Evolutionary conservation across 2,113 vertebrate species (phyloP).

Genomic region (Mungos mungo): DNA sequence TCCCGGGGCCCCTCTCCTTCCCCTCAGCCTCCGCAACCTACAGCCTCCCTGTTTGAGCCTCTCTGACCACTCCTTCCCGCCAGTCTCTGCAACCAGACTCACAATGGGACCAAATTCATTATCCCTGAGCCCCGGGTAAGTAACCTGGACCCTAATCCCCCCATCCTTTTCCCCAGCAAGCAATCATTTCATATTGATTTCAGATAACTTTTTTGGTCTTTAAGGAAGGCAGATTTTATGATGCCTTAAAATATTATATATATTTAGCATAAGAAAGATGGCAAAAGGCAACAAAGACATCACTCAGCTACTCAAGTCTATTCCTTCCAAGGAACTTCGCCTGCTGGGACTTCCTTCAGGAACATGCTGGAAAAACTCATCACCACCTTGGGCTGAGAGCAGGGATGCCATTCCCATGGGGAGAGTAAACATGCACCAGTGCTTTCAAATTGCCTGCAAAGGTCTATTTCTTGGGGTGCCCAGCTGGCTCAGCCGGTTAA

Average conservation of each 20-base stretch:
- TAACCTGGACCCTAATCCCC: not conserved
- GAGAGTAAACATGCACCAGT: not conserved
- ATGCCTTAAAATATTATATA: conserved; percentile 43
- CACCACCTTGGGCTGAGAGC: not conserved
- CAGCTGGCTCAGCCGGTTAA: no score
- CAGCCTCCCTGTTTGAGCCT: not conserved
- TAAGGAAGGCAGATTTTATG: conserved; percentile 41
- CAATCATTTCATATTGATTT: not conserved
- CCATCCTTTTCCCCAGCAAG: not conserved
- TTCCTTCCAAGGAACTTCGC: not conserved
- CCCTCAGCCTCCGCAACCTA: not conserved
- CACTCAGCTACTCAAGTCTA: not conserved
- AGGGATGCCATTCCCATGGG: not conserved
- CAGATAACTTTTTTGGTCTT: not conserved
- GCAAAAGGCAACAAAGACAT: conserved; percentile 13
- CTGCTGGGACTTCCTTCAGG: not conserved
- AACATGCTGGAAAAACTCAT: not conserved
- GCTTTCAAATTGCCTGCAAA: not conserved
- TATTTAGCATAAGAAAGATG: not conserved
- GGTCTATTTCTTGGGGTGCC: not conserved
- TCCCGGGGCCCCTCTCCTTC: not conserved
- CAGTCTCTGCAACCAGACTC: not conserved
- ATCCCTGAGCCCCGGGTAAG: not conserved
- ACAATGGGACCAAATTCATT: not conserved
- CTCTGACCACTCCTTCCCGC: not conserved